These are phyloP conservation scores for Callocephalon fimbriatum DNA, from an alignment of 2,113 vertebrate species.

Conservation along the genomic window DNA sequence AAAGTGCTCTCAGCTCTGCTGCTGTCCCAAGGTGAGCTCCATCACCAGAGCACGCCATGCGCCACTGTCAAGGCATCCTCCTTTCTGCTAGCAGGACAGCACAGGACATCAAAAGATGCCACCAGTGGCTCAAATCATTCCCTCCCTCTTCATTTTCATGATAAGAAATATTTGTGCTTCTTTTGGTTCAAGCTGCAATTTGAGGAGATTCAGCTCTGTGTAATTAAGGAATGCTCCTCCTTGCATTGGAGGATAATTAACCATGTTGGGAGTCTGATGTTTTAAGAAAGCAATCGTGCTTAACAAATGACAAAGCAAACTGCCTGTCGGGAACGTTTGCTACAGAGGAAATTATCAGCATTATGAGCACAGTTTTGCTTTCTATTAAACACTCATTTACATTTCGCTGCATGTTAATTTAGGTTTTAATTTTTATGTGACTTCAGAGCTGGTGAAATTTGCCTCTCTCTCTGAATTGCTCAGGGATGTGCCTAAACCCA, in stretches of 20 bases:
- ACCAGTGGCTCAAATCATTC: not conserved
- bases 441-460: not conserved
- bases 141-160: not conserved
- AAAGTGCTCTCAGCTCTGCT: not conserved
- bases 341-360: constrained; percentile 26
- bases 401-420: constrained; percentile 43
- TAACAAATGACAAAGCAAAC: constrained; percentile 38
- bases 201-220: not conserved
- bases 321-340: constrained; percentile 10
- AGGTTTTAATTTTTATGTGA: constrained; percentile 18
- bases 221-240: constrained; percentile 58
- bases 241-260: constrained; percentile 45
- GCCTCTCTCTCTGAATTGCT: not conserved
- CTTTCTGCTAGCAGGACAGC: not conserved
- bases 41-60: not conserved
- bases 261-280: constrained; percentile 26
- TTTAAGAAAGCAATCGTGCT: constrained; percentile 37
- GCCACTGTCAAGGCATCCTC: not conserved
- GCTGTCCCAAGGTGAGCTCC: not conserved
- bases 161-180: not conserved
- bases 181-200: constrained; percentile 39
- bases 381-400: constrained; percentile 56
- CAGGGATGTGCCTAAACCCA: not conserved
- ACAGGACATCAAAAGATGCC: not conserved
- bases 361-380: constrained; percentile 37